Conservation (phyloP, 2,113 vertebrate species). For the Ciconia maguari region DNA sequence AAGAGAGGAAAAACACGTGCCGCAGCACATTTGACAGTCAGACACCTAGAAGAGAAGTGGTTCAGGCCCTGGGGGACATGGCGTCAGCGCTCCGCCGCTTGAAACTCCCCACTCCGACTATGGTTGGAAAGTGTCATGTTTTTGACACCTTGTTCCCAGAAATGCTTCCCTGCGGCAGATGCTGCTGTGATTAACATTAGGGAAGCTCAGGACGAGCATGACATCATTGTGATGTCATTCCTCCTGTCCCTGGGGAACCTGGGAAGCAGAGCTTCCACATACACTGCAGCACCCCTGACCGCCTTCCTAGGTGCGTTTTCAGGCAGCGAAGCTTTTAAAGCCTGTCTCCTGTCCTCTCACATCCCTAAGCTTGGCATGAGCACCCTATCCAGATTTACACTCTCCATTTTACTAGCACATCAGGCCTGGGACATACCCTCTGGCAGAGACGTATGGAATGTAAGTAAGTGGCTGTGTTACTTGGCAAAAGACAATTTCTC, state of each 20-base stretch:
- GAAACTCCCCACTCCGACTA: background rate
- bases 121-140: background rate
- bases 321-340: background rate
- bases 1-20: background rate
- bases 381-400: slow-evolving; percentile 31
- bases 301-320: background rate
- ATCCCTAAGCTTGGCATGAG: background rate
- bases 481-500: slow-evolving; percentile 33
- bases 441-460: slow-evolving; percentile 12
- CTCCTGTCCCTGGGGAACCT: background rate
- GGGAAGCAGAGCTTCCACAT: background rate
- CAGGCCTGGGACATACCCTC: slow-evolving; percentile 32
- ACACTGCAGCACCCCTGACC: background rate
- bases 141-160: slow-evolving; percentile 25
- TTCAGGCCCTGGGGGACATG: background rate
- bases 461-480: slow-evolving; percentile 42
- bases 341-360: background rate
- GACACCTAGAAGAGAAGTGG: slow-evolving; percentile 29
- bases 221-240: background rate
- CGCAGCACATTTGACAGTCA: background rate
- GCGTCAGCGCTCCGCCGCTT: accelerated
- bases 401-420: slow-evolving; percentile 9
- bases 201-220: background rate
- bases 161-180: background rate
- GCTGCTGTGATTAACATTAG: slow-evolving; percentile 11